A percentile compares a stretch with the other conserved stretches of the same genome.
Evolutionary conservation across 2,113 vertebrate species (phyloP).

Genomic region (Mastomys coucha): DNA sequence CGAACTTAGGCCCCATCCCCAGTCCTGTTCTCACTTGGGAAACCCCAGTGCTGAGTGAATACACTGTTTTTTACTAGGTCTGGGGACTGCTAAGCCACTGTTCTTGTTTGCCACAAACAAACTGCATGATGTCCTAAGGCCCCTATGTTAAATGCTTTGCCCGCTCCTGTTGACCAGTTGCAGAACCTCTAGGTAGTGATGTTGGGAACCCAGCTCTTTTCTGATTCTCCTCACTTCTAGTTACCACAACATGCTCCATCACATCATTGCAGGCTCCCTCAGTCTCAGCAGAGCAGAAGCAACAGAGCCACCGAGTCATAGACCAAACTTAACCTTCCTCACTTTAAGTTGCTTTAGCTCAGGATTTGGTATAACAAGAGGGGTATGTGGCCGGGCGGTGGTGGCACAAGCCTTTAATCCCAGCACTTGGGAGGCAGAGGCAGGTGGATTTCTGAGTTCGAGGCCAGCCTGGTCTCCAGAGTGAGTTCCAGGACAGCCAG

Average conservation of each 20-base stretch:
- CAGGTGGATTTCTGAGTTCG: too few species aligned
- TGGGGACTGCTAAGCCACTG: not conserved
- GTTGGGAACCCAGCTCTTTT: not conserved
- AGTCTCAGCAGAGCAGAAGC: not conserved
- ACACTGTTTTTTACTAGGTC: not conserved
- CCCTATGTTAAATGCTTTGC: not conserved
- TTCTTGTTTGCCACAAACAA: not conserved
- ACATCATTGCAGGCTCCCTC: not conserved
- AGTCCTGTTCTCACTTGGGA: not conserved
- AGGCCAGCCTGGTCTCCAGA: too few species aligned
- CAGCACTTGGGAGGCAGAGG: too few species aligned
- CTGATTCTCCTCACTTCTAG: not conserved
- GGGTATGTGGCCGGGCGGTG: too few species aligned
- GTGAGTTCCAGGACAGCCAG: too few species aligned
- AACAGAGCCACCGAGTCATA: too few species aligned
- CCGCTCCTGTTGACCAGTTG: not conserved
- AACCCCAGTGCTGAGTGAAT: too few species aligned
- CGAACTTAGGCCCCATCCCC: not conserved
- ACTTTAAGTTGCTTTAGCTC: not conserved
- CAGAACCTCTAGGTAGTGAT: not conserved
- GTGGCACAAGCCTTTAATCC: too few species aligned
- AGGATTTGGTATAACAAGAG: not conserved
- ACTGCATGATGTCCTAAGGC: not conserved
- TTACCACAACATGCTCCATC: not conserved
- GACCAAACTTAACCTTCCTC: not conserved